These are phyloP conservation scores for Eospalax fontanierii DNA, from an alignment of 2,797 vertebrate species.

Conservation along the genomic window DNA sequence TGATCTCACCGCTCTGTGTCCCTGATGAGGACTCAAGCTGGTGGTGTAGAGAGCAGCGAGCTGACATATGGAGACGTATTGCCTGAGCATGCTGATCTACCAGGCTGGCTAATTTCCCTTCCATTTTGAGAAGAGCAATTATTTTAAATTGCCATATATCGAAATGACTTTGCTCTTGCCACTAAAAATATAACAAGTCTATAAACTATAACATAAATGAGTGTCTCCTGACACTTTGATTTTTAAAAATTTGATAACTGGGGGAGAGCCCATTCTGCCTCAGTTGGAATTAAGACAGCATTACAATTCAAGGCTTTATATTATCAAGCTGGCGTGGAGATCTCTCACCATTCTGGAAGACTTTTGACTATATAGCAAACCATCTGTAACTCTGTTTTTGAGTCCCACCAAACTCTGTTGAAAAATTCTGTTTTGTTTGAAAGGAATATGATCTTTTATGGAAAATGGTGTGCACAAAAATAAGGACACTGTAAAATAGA, in stretches of 20 bases:
- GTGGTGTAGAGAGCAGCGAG: slow-evolving; percentile 68
- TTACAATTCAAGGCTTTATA: background rate
- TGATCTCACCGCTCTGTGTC: slow-evolving; percentile 85
- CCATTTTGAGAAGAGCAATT: slow-evolving; percentile 84
- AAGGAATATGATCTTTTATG: background rate
- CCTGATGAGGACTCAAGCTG: slow-evolving; percentile 80
- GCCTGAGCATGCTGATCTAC: slow-evolving; percentile 75
- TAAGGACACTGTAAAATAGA: background rate
- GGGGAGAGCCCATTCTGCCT: slow-evolving; percentile 20
- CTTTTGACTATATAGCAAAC: background rate
- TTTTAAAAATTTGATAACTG: background rate
- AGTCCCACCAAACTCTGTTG: background rate
- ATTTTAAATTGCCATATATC: slow-evolving; percentile 87
- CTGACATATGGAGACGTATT: slow-evolving; percentile 71
- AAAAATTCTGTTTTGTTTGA: background rate
- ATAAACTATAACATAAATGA: slow-evolving; percentile 82
- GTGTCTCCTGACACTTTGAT: slow-evolving; percentile 76
- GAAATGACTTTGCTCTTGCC: slow-evolving; percentile 81
- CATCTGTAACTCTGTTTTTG: slow-evolving; percentile 2
- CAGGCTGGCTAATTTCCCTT: slow-evolving; percentile 84
- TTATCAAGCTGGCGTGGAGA: background rate
- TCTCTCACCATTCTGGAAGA: background rate
- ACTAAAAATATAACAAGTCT: slow-evolving; percentile 77
- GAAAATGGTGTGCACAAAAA: background rate
- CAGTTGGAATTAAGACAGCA: background rate